phyloP scores from a whole-genome alignment of 1,140 invertebrate species.

The Anastatus disparis region DNA sequence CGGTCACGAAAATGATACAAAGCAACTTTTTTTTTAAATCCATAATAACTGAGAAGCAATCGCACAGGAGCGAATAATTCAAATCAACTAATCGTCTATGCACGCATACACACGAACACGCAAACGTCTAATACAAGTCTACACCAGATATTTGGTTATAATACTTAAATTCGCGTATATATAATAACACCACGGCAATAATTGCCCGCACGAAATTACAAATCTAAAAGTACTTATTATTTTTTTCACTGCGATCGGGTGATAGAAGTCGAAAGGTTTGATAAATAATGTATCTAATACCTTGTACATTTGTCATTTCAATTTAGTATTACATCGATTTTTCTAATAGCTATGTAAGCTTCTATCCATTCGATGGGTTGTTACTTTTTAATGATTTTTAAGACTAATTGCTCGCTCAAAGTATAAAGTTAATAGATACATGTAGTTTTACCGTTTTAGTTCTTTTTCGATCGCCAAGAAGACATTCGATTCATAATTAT shows the following conservation, averaged over 20 bases:
- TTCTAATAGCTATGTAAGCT: too few relatives aligned
- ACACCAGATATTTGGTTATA: slow-evolving; percentile 5
- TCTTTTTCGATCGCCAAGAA: neutral
- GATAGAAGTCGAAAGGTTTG: too few relatives aligned
- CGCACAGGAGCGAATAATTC: neutral
- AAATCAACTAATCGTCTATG: too few relatives aligned
- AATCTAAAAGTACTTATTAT: too few relatives aligned
- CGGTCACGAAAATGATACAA: neutral
- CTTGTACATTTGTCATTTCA: too few relatives aligned
- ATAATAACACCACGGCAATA: slow-evolving; percentile 19
- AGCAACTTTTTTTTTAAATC: neutral
- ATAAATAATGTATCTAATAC: too few relatives aligned
- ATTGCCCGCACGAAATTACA: neutral
- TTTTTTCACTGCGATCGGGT: too few relatives aligned
- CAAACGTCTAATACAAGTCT: slow-evolving; percentile 12
- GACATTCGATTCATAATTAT: slow-evolving; percentile 13
- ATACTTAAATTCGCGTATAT: neutral
- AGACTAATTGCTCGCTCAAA: neutral
- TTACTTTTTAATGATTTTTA: too few relatives aligned
- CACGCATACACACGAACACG: neutral
- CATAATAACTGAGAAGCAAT: slow-evolving; percentile 17
- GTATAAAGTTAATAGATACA: neutral
- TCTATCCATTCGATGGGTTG: too few relatives aligned
- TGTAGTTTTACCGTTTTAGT: neutral
- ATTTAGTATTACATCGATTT: too few relatives aligned